Base-by-base conservation (phyloP, 2,888 invertebrate species). In the Myopa tessellatipennis region DNA sequence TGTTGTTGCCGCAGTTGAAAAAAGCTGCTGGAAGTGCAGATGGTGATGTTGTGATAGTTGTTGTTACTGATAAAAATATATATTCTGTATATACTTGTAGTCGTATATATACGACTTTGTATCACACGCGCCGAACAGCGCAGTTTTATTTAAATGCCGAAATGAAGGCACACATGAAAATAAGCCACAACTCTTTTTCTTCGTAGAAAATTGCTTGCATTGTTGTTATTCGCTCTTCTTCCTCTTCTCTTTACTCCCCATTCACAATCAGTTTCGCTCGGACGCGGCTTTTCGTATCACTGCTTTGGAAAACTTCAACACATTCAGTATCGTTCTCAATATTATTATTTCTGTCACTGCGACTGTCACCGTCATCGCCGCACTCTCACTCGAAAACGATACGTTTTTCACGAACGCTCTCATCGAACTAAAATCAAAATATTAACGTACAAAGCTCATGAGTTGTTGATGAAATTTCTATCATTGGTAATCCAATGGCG, bases 401-500 rank as follows among this genome's bases (percentile, higher is more conserved):
- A 45, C 75, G 75, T 69, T 75, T 68, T 75, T 75, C 60, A 68
- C 69, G 75, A 69, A 69, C 60, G 75, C 75, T 75, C 75, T 75
- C 69, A 65, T 68, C 34, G 50, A 69, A 75, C 75, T 75, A 40
- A 75, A 75, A 75, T 68, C 75, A 52, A 75, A 75, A 18, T 68
- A 69, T 34, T 74, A 45, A 63, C 16, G 58, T 75, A 40, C 61
- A n/a, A 61, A 36, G 34, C 36, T 45, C 38, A 34, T 58, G 18
- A 73, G 67, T 77, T 61, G 78, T 76, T 78, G 78, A 78, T 78
- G 78, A 78, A 78, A 78, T 78, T 78, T 78, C 76, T 69, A 78
- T 78, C 78, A 78, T 78, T 78, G 78, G 76, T 78, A 75, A 55
- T 26, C 69, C 34, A 14, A 34, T 50, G 61, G 12, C 76, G 76